Base-by-base conservation (phyloP, 2,113 vertebrate species). In the mouse (Mus musculus) region DNA sequence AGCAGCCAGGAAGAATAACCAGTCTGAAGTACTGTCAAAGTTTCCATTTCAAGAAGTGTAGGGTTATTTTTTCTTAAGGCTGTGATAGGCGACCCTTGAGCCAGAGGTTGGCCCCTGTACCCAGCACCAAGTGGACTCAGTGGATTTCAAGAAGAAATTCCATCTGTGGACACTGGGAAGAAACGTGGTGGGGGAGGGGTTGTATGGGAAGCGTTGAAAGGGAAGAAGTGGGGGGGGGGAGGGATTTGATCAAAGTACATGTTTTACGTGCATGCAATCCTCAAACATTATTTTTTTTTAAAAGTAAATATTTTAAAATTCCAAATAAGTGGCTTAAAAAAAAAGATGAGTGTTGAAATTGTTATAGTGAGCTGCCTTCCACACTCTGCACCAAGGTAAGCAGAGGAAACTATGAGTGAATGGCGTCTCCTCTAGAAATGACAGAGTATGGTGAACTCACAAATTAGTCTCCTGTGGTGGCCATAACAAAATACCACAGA, bases 381-480 rank as follows among this genome's bases (percentile, higher is more conserved):
- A 65, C 13, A 28, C 49, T 71, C 56, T 65, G 7, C 0, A 22
- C 46, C 54, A 52, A 26, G 42, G 1, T 39, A 94, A 88, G 10
- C 33, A 67, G 84, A 42, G 28, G 36, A 39, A 67, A 42, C 26
- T 20, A 59, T 91, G 22, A 76, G 24, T 3, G 75, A 11, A 88
- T 6, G 0, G 4, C 16, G 20, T 67, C 39, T 33, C 36, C 28
- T 76, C 46, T 36, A 73, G 81, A 94, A 89, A 67, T 1, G 17
- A 65, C 36, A 67, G 71, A 46, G 49, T 24, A 1, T 36, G 1
- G 9, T 33, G 9, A 52, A 33, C 12, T 46, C 78, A 24, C 36
- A 11, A 30, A 2, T 63, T 24, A 59, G 61, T 49, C 54, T 33
- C 52, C 42, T 17, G 0, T 4, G 75, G 39, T 7, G 0, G 0